These are phyloP conservation scores for Clarias laeviceps DNA, from an alignment of 2,797 vertebrate species.

Conservation along the genomic window DNA sequence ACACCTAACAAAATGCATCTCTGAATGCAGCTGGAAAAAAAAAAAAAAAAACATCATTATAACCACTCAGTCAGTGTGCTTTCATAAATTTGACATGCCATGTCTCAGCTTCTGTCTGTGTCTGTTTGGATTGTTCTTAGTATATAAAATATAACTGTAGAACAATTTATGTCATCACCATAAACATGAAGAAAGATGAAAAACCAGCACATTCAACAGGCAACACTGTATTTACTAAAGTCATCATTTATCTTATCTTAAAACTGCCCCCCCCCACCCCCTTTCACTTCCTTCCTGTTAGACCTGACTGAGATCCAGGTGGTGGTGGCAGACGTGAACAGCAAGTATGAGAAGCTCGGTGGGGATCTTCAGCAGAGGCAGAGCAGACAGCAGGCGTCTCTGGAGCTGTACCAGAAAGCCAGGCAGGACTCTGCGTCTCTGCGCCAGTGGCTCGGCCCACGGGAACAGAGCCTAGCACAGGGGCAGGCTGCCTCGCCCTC, in stretches of 20 bases:
- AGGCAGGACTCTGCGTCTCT: constrained; percentile 76
- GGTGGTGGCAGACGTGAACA: constrained; percentile 85
- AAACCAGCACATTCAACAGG: neutral
- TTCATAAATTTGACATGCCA: neutral
- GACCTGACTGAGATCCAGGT: constrained; percentile 96
- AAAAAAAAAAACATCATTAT: neutral
- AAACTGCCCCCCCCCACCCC: neutral
- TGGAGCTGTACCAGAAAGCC: constrained; percentile 81
- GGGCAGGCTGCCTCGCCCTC: constrained; percentile 82
- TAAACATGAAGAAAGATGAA: neutral
- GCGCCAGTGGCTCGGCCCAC: constrained; percentile 84
- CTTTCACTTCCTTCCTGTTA: constrained; percentile 56
- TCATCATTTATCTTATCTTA: constrained; percentile 24
- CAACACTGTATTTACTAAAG: neutral
- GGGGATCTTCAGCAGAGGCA: constrained; percentile 74
- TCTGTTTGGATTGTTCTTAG: constrained; percentile 7
- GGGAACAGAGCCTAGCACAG: constrained; percentile 78
- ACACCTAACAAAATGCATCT: neutral
- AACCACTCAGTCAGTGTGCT: constrained; percentile 13
- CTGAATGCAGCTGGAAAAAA: neutral
- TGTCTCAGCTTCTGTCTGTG: constrained; percentile 16
- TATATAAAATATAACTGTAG: neutral
- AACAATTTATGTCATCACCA: neutral
- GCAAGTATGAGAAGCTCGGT: constrained; percentile 83
- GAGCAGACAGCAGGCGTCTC: constrained; percentile 74